Evolutionary conservation across 2,888 invertebrate species (phyloP).

Genomic region (Caenorhabditis uteleia): DNA sequence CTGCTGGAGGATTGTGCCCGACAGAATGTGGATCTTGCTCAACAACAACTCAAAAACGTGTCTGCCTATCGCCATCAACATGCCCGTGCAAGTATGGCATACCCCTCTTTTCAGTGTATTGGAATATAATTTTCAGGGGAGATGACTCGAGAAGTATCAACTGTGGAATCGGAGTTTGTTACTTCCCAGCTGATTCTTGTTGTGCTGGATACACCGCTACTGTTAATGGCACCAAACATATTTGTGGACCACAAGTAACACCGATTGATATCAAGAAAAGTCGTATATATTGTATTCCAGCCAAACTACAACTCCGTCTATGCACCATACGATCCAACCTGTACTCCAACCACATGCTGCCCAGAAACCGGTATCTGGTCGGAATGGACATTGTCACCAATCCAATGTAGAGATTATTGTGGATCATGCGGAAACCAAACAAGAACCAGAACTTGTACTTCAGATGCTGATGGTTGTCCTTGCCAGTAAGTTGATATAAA

Average conservation of each 20-base stretch:
- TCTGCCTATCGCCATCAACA: constrained; percentile 18
- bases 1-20: constrained; percentile 27
- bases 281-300: constrained; percentile 5
- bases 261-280: too few relatives aligned
- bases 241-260: constrained; percentile 45
- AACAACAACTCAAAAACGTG: constrained; percentile 21
- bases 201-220: constrained; percentile 31
- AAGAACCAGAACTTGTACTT: constrained; percentile 40
- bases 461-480: constrained; percentile 46
- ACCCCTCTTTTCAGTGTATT: background rate
- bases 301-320: constrained; percentile 26
- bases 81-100: constrained; percentile 36
- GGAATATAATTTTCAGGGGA: constrained; percentile 20
- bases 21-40: constrained; percentile 47
- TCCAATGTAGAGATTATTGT: constrained; percentile 43
- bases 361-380: constrained; percentile 45
- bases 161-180: constrained; percentile 46
- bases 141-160: constrained; percentile 22
- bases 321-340: constrained; percentile 26
- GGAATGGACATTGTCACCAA: constrained; percentile 39
- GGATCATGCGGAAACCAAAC: constrained; percentile 50
- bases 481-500: constrained; percentile 38
- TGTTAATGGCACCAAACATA: constrained; percentile 28
- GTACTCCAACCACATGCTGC: constrained; percentile 25
- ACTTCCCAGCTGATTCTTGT: constrained; percentile 41